phyloP scores from a whole-genome alignment of 2,797 vertebrate genomes.

The Chrosomus eos region DNA sequence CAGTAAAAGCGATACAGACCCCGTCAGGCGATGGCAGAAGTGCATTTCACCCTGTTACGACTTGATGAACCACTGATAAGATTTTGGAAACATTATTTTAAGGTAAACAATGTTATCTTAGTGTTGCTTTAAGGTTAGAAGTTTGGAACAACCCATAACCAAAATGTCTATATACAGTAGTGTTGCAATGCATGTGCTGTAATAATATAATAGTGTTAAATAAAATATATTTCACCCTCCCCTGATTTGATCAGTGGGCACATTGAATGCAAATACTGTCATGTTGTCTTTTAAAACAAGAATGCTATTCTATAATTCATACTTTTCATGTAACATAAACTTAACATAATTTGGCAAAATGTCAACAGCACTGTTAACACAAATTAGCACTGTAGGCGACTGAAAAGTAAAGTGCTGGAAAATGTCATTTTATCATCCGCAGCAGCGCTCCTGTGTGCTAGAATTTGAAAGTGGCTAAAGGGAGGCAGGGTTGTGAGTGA shows the following conservation, averaged over 20 bases:
- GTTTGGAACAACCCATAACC: neutral
- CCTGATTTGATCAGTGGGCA: neutral
- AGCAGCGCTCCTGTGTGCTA: neutral
- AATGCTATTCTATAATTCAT: slow-evolving; percentile 21
- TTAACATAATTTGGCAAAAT: slow-evolving; percentile 4
- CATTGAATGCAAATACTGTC: neutral
- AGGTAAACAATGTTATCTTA: too few relatives aligned
- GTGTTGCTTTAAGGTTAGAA: neutral
- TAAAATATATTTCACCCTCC: neutral
- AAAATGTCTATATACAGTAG: neutral
- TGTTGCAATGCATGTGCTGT: neutral
- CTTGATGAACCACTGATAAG: too few relatives aligned
- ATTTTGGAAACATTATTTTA: too few relatives aligned
- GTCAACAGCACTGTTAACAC: slow-evolving; percentile 19
- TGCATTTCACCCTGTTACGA: too few relatives aligned
- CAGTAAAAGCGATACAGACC: too few relatives aligned
- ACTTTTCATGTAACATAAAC: slow-evolving; percentile 4
- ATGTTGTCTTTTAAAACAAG: slow-evolving; percentile 15
- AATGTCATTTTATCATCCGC: slow-evolving; percentile 21
- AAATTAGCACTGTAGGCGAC: slow-evolving; percentile 31
- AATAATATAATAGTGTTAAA: neutral
- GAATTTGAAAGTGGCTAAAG: slow-evolving; percentile 12
- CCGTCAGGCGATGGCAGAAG: too few relatives aligned
- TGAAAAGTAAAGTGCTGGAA: neutral
- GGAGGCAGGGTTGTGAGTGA: neutral